These are phyloP conservation scores for Symphodus melops DNA, from an alignment of 2,113 vertebrate genomes.

Conservation along the genomic window DNA sequence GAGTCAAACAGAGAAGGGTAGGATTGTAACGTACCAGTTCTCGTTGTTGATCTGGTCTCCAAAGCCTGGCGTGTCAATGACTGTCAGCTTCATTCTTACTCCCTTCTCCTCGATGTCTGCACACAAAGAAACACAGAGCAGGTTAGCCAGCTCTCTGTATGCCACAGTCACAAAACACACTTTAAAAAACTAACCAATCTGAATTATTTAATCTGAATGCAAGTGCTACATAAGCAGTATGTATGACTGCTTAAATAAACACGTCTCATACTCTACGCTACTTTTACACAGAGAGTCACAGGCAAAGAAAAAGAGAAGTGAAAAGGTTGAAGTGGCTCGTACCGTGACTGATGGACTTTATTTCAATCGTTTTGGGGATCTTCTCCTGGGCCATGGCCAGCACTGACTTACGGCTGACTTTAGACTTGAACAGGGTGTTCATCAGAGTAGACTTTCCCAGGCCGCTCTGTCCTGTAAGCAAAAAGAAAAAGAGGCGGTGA, in stretches of 20 bases:
- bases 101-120: conserved; percentile 98
- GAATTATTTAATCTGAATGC: not conserved
- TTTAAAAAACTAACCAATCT: no score
- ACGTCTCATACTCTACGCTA: no score
- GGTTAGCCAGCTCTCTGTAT: not conserved
- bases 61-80: conserved; percentile 97
- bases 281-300: no score
- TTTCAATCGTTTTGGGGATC: conserved; percentile 98
- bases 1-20: not conserved
- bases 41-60: conserved; percentile 99
- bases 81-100: conserved; percentile 97
- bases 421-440: conserved; percentile 99
- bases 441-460: conserved; percentile 97
- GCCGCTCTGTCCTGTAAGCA: conserved; percentile 91
- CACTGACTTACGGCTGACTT: conserved; percentile 96
- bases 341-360: conserved; percentile 98
- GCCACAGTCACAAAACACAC: not conserved
- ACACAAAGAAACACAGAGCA: conserved; percentile 37
- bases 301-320: not conserved
- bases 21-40: conserved; percentile 88
- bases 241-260: no score
- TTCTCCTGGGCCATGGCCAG: conserved; percentile 90
- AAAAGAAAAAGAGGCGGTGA: conserved; percentile 15
- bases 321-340: not conserved
- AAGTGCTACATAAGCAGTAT: not conserved